These are phyloP conservation scores for Oryzias dopingdopingensis DNA, from an alignment of 2,797 vertebrate species.

Conservation along the genomic window DNA sequence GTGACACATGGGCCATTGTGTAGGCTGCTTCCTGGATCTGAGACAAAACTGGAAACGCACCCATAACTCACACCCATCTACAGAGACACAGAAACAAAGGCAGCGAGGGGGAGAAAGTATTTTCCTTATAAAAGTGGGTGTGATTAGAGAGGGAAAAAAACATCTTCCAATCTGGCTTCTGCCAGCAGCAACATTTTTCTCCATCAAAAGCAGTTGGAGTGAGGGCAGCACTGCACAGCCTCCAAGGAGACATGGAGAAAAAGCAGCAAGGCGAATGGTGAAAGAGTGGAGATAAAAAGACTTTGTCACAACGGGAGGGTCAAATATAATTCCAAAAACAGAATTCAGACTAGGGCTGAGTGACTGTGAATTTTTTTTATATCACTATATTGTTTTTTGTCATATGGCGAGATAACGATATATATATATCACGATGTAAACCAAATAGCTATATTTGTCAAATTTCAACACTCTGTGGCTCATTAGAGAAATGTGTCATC, in stretches of 20 bases:
- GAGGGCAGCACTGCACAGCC: slow-evolving; percentile 13
- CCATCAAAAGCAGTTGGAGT: slow-evolving; percentile 44
- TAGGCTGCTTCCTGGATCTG: slow-evolving; percentile 43
- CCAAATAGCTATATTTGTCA: too few relatives aligned
- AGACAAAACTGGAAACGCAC: slow-evolving; percentile 37
- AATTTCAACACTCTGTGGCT: too few relatives aligned
- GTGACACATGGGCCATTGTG: slow-evolving; percentile 34
- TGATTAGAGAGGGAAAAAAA: slow-evolving; percentile 50
- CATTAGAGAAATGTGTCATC: too few relatives aligned
- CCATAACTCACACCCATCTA: slow-evolving; percentile 43
- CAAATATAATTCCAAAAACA: slow-evolving; percentile 21
- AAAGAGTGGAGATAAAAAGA: slow-evolving; percentile 10
- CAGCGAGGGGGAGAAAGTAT: slow-evolving; percentile 21
- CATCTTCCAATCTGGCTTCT: slow-evolving; percentile 24
- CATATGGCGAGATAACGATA: too few relatives aligned
- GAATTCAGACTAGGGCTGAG: slow-evolving; percentile 8
- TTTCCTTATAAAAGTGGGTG: slow-evolving; percentile 49
- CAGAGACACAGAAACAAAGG: slow-evolving; percentile 28
- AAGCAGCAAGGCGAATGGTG: slow-evolving; percentile 2
- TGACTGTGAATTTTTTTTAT: too few relatives aligned
- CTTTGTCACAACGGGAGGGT: slow-evolving; percentile 12
- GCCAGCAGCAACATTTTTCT: slow-evolving; percentile 44
- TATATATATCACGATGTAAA: too few relatives aligned
- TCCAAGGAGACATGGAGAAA: slow-evolving; percentile 18
- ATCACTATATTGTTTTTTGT: too few relatives aligned